Evolutionary conservation across 2,797 vertebrate species (phyloP), one percentile per base, ranked within the genome.

Genomic region (Aeoliscus strigatus): DNA sequence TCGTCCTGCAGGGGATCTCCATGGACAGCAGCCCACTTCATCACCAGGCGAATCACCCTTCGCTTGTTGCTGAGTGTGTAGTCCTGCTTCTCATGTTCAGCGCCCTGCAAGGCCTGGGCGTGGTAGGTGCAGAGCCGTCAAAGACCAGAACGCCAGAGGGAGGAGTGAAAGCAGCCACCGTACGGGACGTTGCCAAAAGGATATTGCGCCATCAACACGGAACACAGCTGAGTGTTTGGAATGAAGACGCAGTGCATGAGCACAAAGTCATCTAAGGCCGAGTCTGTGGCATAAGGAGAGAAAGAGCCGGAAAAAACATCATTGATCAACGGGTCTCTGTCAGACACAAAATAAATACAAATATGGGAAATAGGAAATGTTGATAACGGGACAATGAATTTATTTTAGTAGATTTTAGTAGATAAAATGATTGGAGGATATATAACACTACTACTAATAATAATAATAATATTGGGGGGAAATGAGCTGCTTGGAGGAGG

Each of bases 231-330:
- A 72, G 53, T 84, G 84, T 94, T 95, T 67, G 94, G 92, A 74
- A 99, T 95, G 87, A 99, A 98, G 75, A 97, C 90, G 75, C 93
- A 93, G 85, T 98, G 94, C 91, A 91, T 93, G 84, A 98, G 90
- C 63, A 94, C 82, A 83, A 98, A 99, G 84, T 98, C 95, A 60
- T 92, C 91, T 83, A 98, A 73, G 49, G 90, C 81, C 6, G 91
- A 86, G 79, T 98, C 96, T 98, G 88, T 41, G 69, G 57, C 11
- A 31, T 50, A 51, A 30, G n/a, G 17, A 37, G 8, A 51, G 9
- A 23, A 3, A 23, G 17, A 58, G 11, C 11, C 5, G 26, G 60
- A 34, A 70, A 38, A 58, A 43, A 38, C 34, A 35, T 61, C 57
- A 26, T 51, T 30, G 25, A 35, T 44, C 39, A 58, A 49, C 38